phyloP scores from a whole-genome alignment of 2,888 invertebrate species.

The Eretmocerus hayati region DNA sequence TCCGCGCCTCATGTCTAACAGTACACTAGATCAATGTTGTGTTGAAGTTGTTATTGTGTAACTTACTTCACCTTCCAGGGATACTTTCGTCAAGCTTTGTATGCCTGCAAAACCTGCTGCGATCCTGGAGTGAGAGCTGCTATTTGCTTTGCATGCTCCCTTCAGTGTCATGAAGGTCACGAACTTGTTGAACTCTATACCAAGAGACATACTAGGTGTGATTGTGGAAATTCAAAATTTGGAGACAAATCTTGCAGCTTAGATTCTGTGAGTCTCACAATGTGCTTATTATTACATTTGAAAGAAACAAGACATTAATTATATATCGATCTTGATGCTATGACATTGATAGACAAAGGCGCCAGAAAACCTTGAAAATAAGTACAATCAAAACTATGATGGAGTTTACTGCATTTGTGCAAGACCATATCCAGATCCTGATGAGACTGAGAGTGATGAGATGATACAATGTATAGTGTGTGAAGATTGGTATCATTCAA shows the following conservation, averaged over 20 bases:
- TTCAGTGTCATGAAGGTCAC: constrained; percentile 92
- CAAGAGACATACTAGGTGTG: constrained; percentile 91
- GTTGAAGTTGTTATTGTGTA: no score
- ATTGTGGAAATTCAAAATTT: constrained; percentile 83
- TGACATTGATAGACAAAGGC: constrained; percentile 28
- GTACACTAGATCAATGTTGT: no score
- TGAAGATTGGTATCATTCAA: constrained; percentile 95
- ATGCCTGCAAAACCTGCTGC: constrained; percentile 88
- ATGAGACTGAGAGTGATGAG: constrained; percentile 71
- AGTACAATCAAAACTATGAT: constrained; percentile 89
- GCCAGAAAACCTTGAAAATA: constrained; percentile 63
- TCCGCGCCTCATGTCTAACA: no score
- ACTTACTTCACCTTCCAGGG: constrained; percentile 58
- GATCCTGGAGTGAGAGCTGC: constrained; percentile 65
- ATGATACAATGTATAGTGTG: constrained; percentile 96
- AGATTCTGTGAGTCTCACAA: constrained; percentile 49
- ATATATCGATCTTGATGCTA: neutral
- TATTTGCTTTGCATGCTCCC: constrained; percentile 89
- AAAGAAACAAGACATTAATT: neutral
- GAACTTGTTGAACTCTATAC: constrained; percentile 93
- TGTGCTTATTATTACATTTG: neutral
- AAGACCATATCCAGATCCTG: constrained; percentile 91
- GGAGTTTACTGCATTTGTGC: constrained; percentile 88
- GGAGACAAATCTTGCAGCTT: constrained; percentile 62
- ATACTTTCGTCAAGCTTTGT: constrained; percentile 88